Base-by-base conservation (phyloP, 2,888 invertebrate genomes). In the Aplocera efformata region DNA sequence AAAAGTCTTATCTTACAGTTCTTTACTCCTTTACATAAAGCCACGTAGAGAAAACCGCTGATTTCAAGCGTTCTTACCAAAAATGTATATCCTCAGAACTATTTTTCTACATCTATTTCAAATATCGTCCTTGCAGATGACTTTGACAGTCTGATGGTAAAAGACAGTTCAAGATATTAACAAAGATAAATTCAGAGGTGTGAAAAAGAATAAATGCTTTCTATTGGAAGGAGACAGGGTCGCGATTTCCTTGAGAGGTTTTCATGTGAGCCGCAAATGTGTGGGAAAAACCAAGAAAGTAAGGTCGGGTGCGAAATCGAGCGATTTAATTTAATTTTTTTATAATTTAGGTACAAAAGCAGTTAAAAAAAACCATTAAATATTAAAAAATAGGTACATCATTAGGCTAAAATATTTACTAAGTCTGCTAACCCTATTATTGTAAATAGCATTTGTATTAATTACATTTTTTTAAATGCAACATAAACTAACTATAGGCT, bases 101-200 rank as follows among this genome's bases (percentile, higher is more conserved):
- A 26, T 39, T 41, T 42, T 48, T 45, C 38, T 42, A 21, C 13
- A 64, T 63, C 64, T 53, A 49, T 56, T 60, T 58, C 56, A 59
- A 67, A 67, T 64, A 67, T 58, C 36, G 48, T 45, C 51, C 48
- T 56, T 53, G 52, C 50, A 63, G 67, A 72, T 70, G 69, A 70
- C 66, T 72, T 63, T 62, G 62, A 58, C 67, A 68, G 61, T 68
- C 69, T 72, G 71, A 72, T 62, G 68, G 63, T 33, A 47, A 60
- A 56, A 68, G 65, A 66, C 68, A 63, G 67, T 67, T 63, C 58
- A 32, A 56, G 63, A 65, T 67, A 65, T 62, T 59, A 62, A 63
- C 67, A 66, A 60, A 61, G 13, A 40, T 59, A 54, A 13, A 13
- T 6, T 13, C 49, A 40, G 42, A 24, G 34, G 6, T 36, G 37